Evolutionary conservation across 2,888 invertebrate genomes (phyloP).

Genomic region (Zele albiditarsus): DNA sequence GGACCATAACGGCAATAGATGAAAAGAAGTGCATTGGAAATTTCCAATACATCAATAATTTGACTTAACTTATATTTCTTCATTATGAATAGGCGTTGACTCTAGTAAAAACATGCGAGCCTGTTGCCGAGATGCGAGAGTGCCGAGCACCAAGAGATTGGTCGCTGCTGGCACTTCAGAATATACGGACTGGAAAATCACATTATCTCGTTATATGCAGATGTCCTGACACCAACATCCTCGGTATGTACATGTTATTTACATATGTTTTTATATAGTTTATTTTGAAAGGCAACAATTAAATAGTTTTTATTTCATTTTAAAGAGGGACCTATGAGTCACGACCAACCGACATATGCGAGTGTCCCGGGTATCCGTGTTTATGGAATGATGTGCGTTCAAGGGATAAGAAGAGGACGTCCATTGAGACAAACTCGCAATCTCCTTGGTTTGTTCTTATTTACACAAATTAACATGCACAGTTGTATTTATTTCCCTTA

Average conservation of each 20-base stretch:
- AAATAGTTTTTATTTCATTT: constrained; percentile 5
- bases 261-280: background rate
- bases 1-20: background rate
- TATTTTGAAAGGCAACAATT: constrained; percentile 14
- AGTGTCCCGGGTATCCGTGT: constrained; percentile 94
- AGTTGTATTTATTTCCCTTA: constrained; percentile 10
- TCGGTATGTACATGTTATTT: constrained; percentile 78
- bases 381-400: constrained; percentile 95
- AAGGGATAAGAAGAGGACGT: constrained; percentile 71
- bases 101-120: constrained; percentile 93
- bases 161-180: constrained; percentile 92
- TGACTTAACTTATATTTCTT: background rate
- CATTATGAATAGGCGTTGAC: constrained; percentile 80
- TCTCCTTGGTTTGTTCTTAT: constrained; percentile 64
- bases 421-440: constrained; percentile 73
- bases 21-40: background rate
- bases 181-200: constrained; percentile 93
- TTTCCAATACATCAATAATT: background rate
- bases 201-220: constrained; percentile 94
- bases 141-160: constrained; percentile 92
- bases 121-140: constrained; percentile 91
- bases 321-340: constrained; percentile 94
- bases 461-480: background rate
- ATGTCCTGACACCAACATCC: constrained; percentile 87
- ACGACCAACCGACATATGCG: constrained; percentile 94